Percentiles rank a stretch among this genome's conserved stretches.
Evolutionary conservation across 2,113 vertebrate genomes (phyloP).

Genomic region (Pardalotus punctatus): DNA sequence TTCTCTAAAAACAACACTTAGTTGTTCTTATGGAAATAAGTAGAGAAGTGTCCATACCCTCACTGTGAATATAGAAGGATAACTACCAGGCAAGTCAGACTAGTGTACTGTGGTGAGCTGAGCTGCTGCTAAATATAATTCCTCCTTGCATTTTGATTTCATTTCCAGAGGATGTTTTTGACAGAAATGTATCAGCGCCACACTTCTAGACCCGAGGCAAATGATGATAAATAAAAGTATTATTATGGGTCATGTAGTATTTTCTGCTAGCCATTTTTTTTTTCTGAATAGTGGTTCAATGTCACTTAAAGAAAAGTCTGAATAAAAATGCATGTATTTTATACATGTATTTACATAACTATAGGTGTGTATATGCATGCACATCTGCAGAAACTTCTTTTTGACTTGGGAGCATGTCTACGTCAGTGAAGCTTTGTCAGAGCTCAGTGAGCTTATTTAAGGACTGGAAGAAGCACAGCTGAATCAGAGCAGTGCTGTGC

Average conservation of each 20-base stretch:
- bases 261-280: not conserved
- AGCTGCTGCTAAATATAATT: not conserved
- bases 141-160: not conserved
- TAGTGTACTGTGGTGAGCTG: not conserved
- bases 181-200: not conserved
- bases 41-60: not conserved
- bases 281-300: not conserved
- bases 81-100: not conserved
- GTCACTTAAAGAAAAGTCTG: not conserved
- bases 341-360: not conserved
- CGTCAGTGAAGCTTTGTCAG: not conserved
- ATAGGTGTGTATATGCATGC: not conserved
- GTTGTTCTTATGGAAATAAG: not conserved
- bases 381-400: not conserved
- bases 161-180: not conserved
- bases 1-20: not conserved
- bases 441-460: not conserved
- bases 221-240: not conserved
- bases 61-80: not conserved
- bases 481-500: not conserved
- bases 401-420: not conserved
- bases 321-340: not conserved
- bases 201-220: not conserved
- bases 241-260: not conserved
- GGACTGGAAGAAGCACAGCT: not conserved